Base-by-base conservation (phyloP, 1,140 invertebrate species). In the Ylistrum balloti region DNA sequence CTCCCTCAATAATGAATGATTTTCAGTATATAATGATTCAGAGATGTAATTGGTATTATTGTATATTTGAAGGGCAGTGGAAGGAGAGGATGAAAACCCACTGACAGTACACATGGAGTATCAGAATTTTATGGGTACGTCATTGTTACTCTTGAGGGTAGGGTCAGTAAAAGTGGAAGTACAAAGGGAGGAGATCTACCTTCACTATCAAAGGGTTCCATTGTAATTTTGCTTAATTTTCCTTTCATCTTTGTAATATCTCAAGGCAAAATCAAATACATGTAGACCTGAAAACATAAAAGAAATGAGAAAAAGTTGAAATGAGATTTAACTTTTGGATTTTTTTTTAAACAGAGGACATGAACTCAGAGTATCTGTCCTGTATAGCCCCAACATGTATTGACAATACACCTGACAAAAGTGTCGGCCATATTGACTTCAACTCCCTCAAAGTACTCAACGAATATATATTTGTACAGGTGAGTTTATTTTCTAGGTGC, bases 401-500 rank as follows among this genome's bases (percentile, higher is more conserved):
- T 20, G 88, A 93, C 33, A 88, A 92, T 15, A 92, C 89, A 0
- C 86, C 90, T 22, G 93, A 94, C 88, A 91, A 85, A 28, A 74
- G 85, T 28, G 34, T 95, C 3, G 94, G 94, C 20, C 88, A 87
- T 38, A 97, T 97, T 20, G 97, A 97, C 92, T 97, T 98, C 9
- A 97, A 98, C 94, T 98, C 98, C 93, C 98, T 99, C 95, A 97
- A 98, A 94, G 97, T 98, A 0, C 97, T 97, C 94, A 97, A 97
- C 33, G 98, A 98, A 93, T 99, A 98, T 94, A 97, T 98, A 97
- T 98, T 99, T 96, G 98, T 97, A 91, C 93, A 93, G 94, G 94
- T 94, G 93, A 94, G 91, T 87, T 34, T n/a, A n/a, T n/a, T n/a
- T n/a, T n/a, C n/a, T n/a, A n/a, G n/a, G n/a, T n/a, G n/a, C n/a